phyloP scores from a whole-genome alignment of 2,113 vertebrate species.

The human region GRCh38 chr2:125469501-125470000 shows the following conservation, averaged over 20 bases:
- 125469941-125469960: background rate
- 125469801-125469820: background rate
- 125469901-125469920: background rate
- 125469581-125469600: background rate
- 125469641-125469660: background rate
- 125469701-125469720: background rate
- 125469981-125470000: too few species aligned
- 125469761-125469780: background rate
- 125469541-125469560: background rate
- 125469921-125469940: background rate
- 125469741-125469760: background rate
- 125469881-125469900: background rate
- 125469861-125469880: background rate
- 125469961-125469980: background rate
- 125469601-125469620: background rate
- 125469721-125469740: background rate
- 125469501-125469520: constrained; percentile 3
- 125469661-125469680: background rate
- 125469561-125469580: background rate
- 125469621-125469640: background rate
- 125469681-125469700: background rate
- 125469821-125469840: background rate
- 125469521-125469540: background rate
- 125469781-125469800: background rate
- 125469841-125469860: background rate